Conservation (phyloP, 2,797 vertebrate genomes). For the Enteromius afrohamiltoni region DNA sequence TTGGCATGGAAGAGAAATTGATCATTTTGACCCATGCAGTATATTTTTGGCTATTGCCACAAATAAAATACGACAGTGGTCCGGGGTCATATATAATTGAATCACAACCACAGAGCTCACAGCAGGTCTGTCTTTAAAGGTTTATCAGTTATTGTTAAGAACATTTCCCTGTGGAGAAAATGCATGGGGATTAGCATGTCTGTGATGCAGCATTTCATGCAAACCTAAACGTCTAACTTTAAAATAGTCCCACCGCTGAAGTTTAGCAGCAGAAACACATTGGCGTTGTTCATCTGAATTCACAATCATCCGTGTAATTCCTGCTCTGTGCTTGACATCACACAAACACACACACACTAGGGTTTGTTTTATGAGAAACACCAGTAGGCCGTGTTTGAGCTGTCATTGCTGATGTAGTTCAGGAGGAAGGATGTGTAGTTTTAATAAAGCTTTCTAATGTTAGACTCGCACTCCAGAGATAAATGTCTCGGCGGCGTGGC, state of each 20-base stretch:
- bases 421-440: conserved; percentile 59
- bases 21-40: too few species aligned
- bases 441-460: conserved; percentile 69
- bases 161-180: background rate
- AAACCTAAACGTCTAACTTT: background rate
- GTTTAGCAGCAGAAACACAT: background rate
- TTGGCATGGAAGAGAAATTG: too few species aligned
- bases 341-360: conserved; percentile 17
- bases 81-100: background rate
- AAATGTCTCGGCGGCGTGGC: conserved; percentile 45
- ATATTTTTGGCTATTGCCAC: too few species aligned
- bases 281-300: background rate
- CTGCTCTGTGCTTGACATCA: background rate
- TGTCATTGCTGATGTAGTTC: conserved; percentile 23
- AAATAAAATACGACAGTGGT: too few species aligned
- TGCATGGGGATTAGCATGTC: background rate
- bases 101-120: background rate
- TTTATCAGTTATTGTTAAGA: background rate
- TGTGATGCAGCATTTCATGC: background rate
- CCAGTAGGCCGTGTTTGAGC: conserved; percentile 10
- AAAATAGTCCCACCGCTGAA: background rate
- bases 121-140: background rate
- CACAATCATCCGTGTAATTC: background rate
- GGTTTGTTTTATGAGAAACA: conserved; percentile 43
- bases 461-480: conserved; percentile 63